Evolutionary conservation across 2,113 vertebrate genomes (phyloP), one percentile per base, ranked within the genome.

Genomic region (Campylorhamphus procurvoides): DNA sequence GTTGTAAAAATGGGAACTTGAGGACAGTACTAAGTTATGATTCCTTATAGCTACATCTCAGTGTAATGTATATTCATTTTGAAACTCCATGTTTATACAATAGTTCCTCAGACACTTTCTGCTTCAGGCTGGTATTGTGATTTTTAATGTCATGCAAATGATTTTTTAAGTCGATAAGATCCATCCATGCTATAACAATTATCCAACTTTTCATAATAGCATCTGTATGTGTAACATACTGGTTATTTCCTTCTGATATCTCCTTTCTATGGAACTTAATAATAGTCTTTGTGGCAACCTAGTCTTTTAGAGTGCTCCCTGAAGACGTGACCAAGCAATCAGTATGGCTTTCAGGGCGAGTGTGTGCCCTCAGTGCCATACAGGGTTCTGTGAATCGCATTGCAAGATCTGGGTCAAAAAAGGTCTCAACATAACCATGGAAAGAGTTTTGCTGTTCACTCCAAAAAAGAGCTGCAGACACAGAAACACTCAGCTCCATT

Each of bases 111-210:
- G 35, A 87, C 75, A 67, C 50, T 72, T 81, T 78, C 68, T 89
- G 64, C 44, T 78, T 86, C 47, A 75, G 42, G n/a, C 23, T 78
- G 20, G 23, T 89, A 29, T 8, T 87, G 29, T 7, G 18, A 53
- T 84, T 84, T 63, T 59, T 90, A 63, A 55, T 10, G 47, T 47
- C 53, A 49, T 6, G 33, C 35, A 92, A 79, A 77, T 0, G 0
- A 63, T 55, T 74, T 92, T 93, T 77, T 66, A 72, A 92, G 56
- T 84, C 47, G 39, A 71, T 86, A 74, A 39, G 90, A 72, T 40
- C 35, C 55, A 50, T 78, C 44, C 31, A 56, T 67, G 47, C 42
- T 94, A 11, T 49, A 66, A 62, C 31, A 90, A 52, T 77, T 63
- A 80, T 18, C 63, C 28, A 62, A 29, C 10, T 20, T 90, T 52